Conservation (phyloP, 2,888 invertebrate species). For the Conus canariensis region DNA sequence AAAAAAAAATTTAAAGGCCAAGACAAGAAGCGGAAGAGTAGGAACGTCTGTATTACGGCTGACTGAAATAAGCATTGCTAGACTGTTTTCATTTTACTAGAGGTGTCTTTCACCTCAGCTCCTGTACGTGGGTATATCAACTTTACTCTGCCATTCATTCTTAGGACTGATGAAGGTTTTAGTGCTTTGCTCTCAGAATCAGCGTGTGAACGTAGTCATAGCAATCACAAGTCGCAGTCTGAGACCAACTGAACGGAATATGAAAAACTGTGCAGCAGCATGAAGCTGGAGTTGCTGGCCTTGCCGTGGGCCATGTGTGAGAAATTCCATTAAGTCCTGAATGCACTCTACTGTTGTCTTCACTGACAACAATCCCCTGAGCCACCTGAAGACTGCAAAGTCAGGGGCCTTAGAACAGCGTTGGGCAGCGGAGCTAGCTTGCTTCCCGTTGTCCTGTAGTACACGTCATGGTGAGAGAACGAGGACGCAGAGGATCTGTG, state of each 20-base stretch:
- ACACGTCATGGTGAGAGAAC: slow-evolving; percentile 41
- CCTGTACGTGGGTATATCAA: background rate
- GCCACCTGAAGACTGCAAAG: slow-evolving; percentile 38
- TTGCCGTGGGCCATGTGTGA: background rate
- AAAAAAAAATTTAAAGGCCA: background rate
- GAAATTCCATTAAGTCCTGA: slow-evolving; percentile 21
- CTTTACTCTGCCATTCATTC: background rate
- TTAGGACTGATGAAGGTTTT: background rate
- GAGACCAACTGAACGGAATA: background rate
- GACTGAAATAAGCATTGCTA: background rate
- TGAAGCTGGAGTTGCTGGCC: background rate
- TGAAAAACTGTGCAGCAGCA: background rate
- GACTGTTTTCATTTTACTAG: background rate
- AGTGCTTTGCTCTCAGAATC: background rate
- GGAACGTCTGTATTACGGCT: background rate
- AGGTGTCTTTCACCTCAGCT: background rate
- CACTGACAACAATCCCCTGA: slow-evolving; percentile 38
- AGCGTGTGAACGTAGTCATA: background rate
- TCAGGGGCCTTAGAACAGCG: slow-evolving; percentile 33
- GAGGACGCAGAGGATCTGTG: slow-evolving; percentile 43
- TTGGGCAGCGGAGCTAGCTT: slow-evolving; percentile 45
- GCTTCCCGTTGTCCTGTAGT: slow-evolving; percentile 42
- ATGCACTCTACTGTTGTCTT: background rate
- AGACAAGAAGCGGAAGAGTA: background rate
- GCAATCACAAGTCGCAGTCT: background rate